A percentile compares a stretch with the other conserved stretches of the same genome.
Conservation (phyloP, 2,888 invertebrate species). For the Noctua janthe region DNA sequence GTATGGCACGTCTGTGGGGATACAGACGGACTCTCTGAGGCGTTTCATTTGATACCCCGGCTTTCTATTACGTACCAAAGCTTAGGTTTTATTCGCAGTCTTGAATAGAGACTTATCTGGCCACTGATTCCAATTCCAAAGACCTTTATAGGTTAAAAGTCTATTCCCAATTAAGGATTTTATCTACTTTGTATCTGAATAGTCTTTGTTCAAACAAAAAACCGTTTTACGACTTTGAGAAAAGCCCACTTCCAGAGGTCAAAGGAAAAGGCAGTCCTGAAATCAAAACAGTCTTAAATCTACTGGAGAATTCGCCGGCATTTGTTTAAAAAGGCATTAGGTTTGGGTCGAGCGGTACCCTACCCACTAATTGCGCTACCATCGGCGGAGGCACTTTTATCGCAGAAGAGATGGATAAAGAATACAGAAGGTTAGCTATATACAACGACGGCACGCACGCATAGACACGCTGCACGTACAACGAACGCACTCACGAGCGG, state of each 20-base stretch:
- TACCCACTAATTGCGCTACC: slow-evolving; percentile 63
- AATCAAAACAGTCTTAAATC: slow-evolving; percentile 60
- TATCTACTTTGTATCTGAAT: background rate
- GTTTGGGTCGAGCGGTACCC: slow-evolving; percentile 35
- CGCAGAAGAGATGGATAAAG: background rate
- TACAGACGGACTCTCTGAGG: background rate
- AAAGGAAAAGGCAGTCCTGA: slow-evolving; percentile 29
- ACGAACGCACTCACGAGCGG: background rate
- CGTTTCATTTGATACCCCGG: slow-evolving; percentile 21
- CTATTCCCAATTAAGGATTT: background rate
- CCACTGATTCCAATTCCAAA: slow-evolving; percentile 2
- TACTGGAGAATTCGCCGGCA: slow-evolving; percentile 33
- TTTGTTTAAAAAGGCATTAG: slow-evolving; percentile 60
- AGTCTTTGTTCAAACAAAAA: slow-evolving; percentile 20
- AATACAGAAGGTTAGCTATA: slow-evolving; percentile 22
- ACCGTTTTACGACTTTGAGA: slow-evolving; percentile 5
- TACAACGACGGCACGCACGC: background rate
- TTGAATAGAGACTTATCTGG: slow-evolving; percentile 10
- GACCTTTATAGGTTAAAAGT: background rate
- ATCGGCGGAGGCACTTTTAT: slow-evolving; percentile 44
- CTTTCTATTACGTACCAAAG: slow-evolving; percentile 4
- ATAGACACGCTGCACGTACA: background rate
- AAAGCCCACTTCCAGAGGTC: slow-evolving; percentile 24
- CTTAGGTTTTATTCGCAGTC: slow-evolving; percentile 12
- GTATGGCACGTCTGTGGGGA: slow-evolving; percentile 1